Percentiles rank a stretch among this genome's conserved stretches.
These are phyloP conservation scores for Tanytarsus gracilentus DNA, from an alignment of 2,888 invertebrate genomes.

Conservation along the genomic window DNA sequence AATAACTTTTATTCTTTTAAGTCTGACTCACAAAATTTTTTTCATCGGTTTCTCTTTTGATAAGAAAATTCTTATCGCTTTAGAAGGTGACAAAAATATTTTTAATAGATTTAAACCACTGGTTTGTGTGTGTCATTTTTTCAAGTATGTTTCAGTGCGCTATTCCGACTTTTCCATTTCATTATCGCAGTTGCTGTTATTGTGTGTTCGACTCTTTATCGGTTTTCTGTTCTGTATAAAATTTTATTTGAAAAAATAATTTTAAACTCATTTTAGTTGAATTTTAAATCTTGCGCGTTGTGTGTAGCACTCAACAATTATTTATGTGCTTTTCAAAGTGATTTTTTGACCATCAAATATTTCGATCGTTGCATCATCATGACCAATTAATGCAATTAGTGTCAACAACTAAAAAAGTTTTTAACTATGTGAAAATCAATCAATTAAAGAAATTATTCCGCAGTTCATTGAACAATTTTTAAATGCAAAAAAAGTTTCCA, in stretches of 20 bases:
- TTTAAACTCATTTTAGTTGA: background rate
- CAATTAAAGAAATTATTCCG: background rate
- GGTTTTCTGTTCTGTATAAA: conserved; percentile 16
- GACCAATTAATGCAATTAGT: background rate
- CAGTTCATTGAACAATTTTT: background rate
- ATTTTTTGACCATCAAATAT: too few species aligned
- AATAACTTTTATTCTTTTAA: too few species aligned
- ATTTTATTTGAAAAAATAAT: background rate
- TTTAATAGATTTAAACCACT: background rate
- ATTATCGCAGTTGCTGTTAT: conserved; percentile 15
- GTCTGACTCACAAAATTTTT: too few species aligned
- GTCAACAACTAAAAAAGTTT: background rate
- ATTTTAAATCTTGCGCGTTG: background rate
- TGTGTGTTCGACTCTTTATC: conserved; percentile 20
- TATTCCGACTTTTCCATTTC: conserved; percentile 17
- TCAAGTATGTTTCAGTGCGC: background rate
- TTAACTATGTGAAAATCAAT: background rate
- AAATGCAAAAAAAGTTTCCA: too few species aligned
- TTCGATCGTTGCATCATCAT: background rate
- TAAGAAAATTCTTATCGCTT: too few species aligned
- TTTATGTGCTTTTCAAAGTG: too few species aligned
- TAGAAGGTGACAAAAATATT: too few species aligned
- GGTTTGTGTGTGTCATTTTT: background rate
- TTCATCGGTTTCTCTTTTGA: too few species aligned
- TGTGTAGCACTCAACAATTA: too few species aligned